Percentiles rank a stretch among this genome's conserved stretches.
These are phyloP conservation scores for Isichthys henryi DNA, from an alignment of 2,113 vertebrate genomes.

Conservation along the genomic window DNA sequence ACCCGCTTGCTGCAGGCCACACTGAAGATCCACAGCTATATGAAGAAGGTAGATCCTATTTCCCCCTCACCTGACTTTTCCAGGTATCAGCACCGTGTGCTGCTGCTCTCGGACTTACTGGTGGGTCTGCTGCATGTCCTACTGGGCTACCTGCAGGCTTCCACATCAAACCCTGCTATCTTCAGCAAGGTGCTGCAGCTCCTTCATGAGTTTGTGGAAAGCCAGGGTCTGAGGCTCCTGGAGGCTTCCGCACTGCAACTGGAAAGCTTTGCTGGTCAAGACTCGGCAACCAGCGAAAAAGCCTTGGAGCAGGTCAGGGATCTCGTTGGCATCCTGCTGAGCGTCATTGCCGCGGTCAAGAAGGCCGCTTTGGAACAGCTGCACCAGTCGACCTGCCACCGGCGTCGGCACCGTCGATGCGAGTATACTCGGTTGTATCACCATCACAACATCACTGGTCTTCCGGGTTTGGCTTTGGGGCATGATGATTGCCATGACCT, in stretches of 20 bases:
- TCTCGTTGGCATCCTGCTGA: conserved; percentile 73
- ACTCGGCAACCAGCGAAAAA: conserved; percentile 58
- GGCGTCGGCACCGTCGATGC: conserved; percentile 81
- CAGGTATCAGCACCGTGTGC: conserved; percentile 66
- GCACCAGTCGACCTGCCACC: conserved; percentile 80
- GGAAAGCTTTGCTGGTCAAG: conserved; percentile 66
- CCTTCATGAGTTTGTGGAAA: conserved; percentile 88
- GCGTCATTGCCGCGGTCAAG: conserved; percentile 84
- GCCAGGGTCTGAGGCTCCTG: conserved; percentile 79
- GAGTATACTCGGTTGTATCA: conserved; percentile 90
- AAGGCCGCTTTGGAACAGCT: conserved; percentile 88
- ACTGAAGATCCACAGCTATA: conserved; percentile 73
- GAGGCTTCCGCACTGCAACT: conserved; percentile 77
- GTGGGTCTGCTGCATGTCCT: conserved; percentile 82
- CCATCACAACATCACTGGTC: conserved; percentile 85
- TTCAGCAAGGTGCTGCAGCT: conserved; percentile 88
- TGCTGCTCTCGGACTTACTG: conserved; percentile 83
- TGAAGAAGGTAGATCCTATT: conserved; percentile 66
- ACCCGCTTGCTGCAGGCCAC: conserved; percentile 79
- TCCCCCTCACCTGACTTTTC: conserved; percentile 66
- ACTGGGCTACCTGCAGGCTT: conserved; percentile 77
- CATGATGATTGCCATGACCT: conserved; percentile 67
- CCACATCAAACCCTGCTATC: conserved; percentile 79
- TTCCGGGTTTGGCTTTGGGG: conserved; percentile 79
- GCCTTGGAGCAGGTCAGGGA: conserved; percentile 65